Conservation (phyloP, 2,113 vertebrate species). For the Petromus typicus region DNA sequence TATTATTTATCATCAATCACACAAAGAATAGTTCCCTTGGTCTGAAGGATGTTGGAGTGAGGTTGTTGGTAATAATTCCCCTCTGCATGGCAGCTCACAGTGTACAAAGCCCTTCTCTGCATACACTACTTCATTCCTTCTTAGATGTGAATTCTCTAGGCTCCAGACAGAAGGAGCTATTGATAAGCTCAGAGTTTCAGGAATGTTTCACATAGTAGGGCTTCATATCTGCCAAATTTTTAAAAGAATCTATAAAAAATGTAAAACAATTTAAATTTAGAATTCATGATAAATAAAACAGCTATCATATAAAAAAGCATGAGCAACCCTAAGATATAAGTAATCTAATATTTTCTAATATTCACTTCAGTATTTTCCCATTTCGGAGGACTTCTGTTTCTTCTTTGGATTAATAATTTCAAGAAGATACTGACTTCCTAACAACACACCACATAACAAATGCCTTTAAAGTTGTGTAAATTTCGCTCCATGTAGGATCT, state of each 20-base stretch:
- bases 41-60: background rate
- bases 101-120: conserved; percentile 30
- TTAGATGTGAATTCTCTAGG: conserved; percentile 41
- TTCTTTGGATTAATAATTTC: conserved; percentile 33
- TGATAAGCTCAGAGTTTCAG: background rate
- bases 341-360: background rate
- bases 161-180: conserved; percentile 33
- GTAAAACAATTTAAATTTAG: background rate
- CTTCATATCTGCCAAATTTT: conserved; percentile 4
- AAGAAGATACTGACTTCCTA: conserved; percentile 2
- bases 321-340: background rate
- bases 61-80: conserved; percentile 58
- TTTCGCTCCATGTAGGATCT: background rate
- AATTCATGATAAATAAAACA: conserved; percentile 14
- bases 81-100: conserved; percentile 51
- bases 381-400: conserved; percentile 34
- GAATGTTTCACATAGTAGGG: conserved; percentile 15
- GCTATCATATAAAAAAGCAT: background rate
- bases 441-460: background rate
- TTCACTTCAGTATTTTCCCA: background rate
- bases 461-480: background rate
- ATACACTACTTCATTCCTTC: background rate
- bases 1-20: conserved; percentile 58
- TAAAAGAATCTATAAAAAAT: background rate
- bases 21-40: background rate